Base-by-base conservation (phyloP, 2,888 invertebrate genomes). In the Pseudococcus longispinus region DNA sequence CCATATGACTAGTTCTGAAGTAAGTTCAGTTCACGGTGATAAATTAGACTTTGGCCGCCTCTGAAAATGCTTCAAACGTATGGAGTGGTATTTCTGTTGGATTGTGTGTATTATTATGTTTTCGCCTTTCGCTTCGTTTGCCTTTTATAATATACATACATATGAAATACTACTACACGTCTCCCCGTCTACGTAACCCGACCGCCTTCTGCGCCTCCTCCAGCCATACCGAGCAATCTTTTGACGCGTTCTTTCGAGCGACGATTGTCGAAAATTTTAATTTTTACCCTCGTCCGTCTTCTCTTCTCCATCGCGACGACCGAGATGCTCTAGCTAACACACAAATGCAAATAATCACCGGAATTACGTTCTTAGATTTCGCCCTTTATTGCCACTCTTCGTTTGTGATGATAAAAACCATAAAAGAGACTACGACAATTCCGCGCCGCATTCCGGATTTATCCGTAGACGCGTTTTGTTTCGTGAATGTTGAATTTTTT, bases 1-100 rank as follows among this genome's bases (percentile, higher is more conserved):
- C 83, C 51, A 51, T 83, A 83, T 83, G 83, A 83, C 83, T 83
- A 51, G 51, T 44, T 83, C 51, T 83, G 46, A 44, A 83, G 83
- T 83, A 46, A 83, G 83, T 83, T 83, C 51, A 83, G 44, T 83
- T 83, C 83, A 23, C 11, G 46, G 83, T 83, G 83, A 83, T 83
- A 83, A 83, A 83, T 83, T 83, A 83, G 51, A 83, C 44, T 83
- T 51, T 74, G 74, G 74, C 32, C 74, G 74, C 74, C 74, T 74
- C 74, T 37, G 74, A 74, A 74, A 74, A 74, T 32, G 74, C 74
- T 74, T 74, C 74, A 74, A 74, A 74, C 74, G 74, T 74, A 74
- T 74, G 74, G 74, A 74, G 74, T 74, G 74, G 74, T 74, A 74
- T 74, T 74, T 74, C 74, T 74, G 74, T 74, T 74, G 74, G 74